A percentile compares a stretch with the other conserved stretches of the same genome.
These are phyloP conservation scores for Plutella xylostella DNA, from an alignment of 2,888 invertebrate genomes.

Conservation along the genomic window DNA sequence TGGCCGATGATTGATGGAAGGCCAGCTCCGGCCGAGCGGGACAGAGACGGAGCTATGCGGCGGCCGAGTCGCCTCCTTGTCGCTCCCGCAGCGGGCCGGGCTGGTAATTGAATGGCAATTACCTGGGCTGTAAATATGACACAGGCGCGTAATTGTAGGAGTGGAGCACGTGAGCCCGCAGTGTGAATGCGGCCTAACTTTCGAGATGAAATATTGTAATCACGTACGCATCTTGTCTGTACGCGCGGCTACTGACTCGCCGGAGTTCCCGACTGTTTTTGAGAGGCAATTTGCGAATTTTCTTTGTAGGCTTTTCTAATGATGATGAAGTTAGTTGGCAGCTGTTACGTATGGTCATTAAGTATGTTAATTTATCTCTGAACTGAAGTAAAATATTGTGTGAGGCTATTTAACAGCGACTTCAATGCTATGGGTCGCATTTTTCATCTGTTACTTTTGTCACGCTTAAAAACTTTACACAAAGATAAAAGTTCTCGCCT, in stretches of 20 bases:
- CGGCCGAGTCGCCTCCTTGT: conserved; percentile 29
- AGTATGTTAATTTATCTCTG: too few species aligned
- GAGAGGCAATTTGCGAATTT: not conserved
- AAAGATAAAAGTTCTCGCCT: too few species aligned
- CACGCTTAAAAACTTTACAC: too few species aligned
- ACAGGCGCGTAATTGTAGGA: conserved; percentile 69
- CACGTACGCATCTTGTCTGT: conserved; percentile 22
- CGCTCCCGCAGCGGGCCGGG: conserved; percentile 47
- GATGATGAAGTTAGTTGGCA: too few species aligned
- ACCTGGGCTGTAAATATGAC: conserved; percentile 71
- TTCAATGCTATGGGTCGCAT: too few species aligned
- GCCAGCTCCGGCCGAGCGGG: conserved; percentile 44
- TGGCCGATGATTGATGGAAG: conserved; percentile 64
- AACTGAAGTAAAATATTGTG: too few species aligned
- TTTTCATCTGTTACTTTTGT: too few species aligned
- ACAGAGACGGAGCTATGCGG: conserved; percentile 25
- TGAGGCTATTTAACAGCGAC: too few species aligned
- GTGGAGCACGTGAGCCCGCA: conserved; percentile 58
- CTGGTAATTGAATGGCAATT: conserved; percentile 69
- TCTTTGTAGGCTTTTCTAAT: not conserved
- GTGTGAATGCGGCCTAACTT: conserved; percentile 39
- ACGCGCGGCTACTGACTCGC: conserved; percentile 6
- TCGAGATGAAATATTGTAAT: conserved; percentile 59
- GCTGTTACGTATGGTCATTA: too few species aligned
- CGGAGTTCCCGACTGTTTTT: conserved; percentile 8